Percentiles rank a stretch among this genome's conserved stretches.
These are phyloP conservation scores for Drosophila quasianomalipes DNA, from an alignment of 2,888 invertebrate species.

Conservation along the genomic window DNA sequence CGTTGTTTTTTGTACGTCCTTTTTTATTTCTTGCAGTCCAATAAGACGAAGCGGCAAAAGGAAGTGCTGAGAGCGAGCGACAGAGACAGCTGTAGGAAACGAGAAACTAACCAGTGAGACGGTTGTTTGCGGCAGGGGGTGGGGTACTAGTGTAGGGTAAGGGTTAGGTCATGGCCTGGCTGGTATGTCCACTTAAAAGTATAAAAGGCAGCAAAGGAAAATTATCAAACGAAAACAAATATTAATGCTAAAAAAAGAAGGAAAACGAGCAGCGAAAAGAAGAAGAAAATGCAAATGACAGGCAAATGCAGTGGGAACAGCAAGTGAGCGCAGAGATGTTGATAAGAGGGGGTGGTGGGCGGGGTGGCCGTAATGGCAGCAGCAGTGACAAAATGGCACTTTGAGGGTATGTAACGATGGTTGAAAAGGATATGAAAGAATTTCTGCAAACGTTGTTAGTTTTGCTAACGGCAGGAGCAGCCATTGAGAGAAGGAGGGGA, in stretches of 20 bases:
- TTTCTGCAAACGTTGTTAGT: conserved; percentile 77
- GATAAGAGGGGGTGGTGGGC: conserved; percentile 12
- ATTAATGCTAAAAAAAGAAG: conserved; percentile 64
- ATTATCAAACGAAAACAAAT: conserved; percentile 82
- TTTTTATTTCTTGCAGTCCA: conserved; percentile 69
- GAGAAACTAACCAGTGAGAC: conserved; percentile 41
- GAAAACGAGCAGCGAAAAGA: conserved; percentile 22
- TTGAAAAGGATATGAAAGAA: conserved; percentile 78
- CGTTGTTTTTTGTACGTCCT: conserved; percentile 31
- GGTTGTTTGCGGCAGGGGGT: conserved; percentile 1
- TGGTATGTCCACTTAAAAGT: conserved; percentile 72
- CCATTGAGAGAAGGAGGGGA: neutral
- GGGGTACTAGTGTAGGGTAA: neutral
- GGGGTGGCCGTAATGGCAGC: conserved; percentile 21
- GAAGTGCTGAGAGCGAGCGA: conserved; percentile 40
- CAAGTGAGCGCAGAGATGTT: neutral
- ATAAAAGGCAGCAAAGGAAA: conserved; percentile 79
- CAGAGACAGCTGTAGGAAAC: conserved; percentile 46
- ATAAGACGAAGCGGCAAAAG: conserved; percentile 74
- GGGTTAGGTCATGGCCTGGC: conserved; percentile 14
- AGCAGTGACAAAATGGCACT: conserved; percentile 74
- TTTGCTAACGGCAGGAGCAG: conserved; percentile 20
- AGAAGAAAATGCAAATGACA: conserved; percentile 76
- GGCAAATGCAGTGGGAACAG: conserved; percentile 40
- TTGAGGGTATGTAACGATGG: conserved; percentile 80